Base-by-base conservation (phyloP, 1,140 invertebrate species). In the Palaemon carinicauda region DNA sequence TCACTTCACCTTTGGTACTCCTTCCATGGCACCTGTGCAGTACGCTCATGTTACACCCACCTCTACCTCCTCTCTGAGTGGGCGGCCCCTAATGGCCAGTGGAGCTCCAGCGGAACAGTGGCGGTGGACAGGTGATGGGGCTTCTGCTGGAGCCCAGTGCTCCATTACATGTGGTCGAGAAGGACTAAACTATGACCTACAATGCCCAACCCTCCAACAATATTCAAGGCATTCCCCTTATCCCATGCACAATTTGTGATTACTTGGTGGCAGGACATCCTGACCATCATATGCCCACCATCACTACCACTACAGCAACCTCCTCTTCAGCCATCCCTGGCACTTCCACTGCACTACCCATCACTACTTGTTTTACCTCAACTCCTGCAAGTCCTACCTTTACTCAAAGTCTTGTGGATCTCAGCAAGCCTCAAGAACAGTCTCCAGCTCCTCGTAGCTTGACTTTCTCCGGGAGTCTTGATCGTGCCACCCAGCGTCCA, bases 181-280 rank as follows among this genome's bases (percentile, higher is more conserved):
- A 21, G 85, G 85, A 9, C 79, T 87, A 4, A n/a, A 60, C 54
- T 31, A 74, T 87, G 79, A 87, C 85, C n/a, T 87, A 82, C 85
- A 87, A 81, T 53, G 73, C 85, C 41, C 29, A 29, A 4, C 31
- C 74, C 7, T 9, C 41, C 3, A 41, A 41, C 41, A 41, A 41
- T 41, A 41, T 41, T 41, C 41, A 15, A 65, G 24, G 56, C n/a
- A 27, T 27, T 27, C 56, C n/a, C 56, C 56, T n/a, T 15, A 65
- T 27, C 41, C 41, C 41, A 1, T 41, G 41, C 12, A 41, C 41
- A 12, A 41, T 41, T 41, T 41, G 41, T 12, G 41, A 41, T 41
- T 41, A 41, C 41, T 7, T 41, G 41, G 41, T 41, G 12, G 41
- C 41, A 41, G 41, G 41, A 41, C 41, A 41, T 41, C 41, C 27